Evolutionary conservation across 2,797 vertebrate species (phyloP), one percentile per base, ranked within the genome.

Genomic region (Parambassis ranga): DNA sequence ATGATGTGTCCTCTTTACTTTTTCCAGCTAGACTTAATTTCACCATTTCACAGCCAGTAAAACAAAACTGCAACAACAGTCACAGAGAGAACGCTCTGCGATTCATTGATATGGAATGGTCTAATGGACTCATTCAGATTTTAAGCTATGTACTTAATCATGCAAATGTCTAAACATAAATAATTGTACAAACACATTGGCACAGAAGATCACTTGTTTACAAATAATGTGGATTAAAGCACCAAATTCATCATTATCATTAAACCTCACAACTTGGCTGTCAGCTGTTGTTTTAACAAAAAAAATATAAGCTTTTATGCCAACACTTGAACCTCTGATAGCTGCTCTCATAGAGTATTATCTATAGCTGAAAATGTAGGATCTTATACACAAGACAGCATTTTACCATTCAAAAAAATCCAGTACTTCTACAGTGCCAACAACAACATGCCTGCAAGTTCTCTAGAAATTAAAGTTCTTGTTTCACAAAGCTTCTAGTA

Each of bases 21-120:
- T 60, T 20, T 50, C 33, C 30, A 38, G 24, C 30, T 6, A 31
- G 33, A 32, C 39, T 33, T 46, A 16, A 57, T 55, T 80, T 31
- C 63, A 75, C 61, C 18, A 32, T 69, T 64, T 78, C 47, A 68
- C 58, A 51, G 41, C 39, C 49, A 58, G 37, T 56, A 33, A 46
- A 64, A 56, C 24, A 36, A 19, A 24, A 46, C 8, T 13, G 36
- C 27, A 35, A 31, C 35, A 36, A n/a, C 46, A n/a, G n/a, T n/a
- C n/a, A n/a, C n/a, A n/a, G n/a, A n/a, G n/a, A n/a, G 7, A 52
- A 42, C 53, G 43, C 27, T 23, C 38, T 49, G 10, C 30, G 11
- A 68, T 56, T 72, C 65, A 71, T 31, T 44, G 61, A 52, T 57
- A 43, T 30, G 48, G 10, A 26, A 22, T 39, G 20, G 83, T 60